Evolutionary conservation across 2,888 invertebrate species (phyloP), one percentile per base, ranked within the genome.

Genomic region (Homarus gammarus): DNA sequence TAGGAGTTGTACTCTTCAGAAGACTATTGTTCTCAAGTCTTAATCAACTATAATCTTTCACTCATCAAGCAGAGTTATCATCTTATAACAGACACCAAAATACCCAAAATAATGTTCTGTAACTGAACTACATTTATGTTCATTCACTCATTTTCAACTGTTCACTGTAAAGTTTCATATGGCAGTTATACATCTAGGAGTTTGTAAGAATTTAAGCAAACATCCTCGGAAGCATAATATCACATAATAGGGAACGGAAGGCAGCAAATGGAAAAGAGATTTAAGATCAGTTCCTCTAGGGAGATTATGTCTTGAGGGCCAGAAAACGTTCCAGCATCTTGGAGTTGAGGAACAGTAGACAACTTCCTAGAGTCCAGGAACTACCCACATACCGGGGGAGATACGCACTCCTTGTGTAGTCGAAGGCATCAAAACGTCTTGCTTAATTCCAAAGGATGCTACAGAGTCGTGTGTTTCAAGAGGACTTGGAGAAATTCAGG

Each of bases 1-100:
- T 61, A 56, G 51, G 83, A 83, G 83, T 83, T 83, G 83, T 83
- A 83, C 83, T 83, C 31, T 83, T 36, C n/a, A 72, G 70, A 83
- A 83, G 38, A 70, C 70, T 64, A 31, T 44, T 72, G 15, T 70
- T 70, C n/a, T 51, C 83, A 31, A 70, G 83, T 72, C 56, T 83
- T 83, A 72, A 36, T 18, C 70, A 72, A 51, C 83, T 31, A 83
- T 51, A 33, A 44, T 83, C 83, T 83, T 73, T 83, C 83, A 83
- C 83, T 72, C 83, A 72, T 51, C 72, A 83, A 27, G 51, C 75
- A 75, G 72, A 83, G 83, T 72, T 72, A 82, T 64, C 49, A 64
- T 56, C 56, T 18, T 83, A 68, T n/a, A 33, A 70, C 70, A 83
- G 33, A 72, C 70, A 72, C 83, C 70, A 68, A 33, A 72, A 72